phyloP scores from a whole-genome alignment of 2,113 vertebrate species.

The Engystomops pustulosus region DNA sequence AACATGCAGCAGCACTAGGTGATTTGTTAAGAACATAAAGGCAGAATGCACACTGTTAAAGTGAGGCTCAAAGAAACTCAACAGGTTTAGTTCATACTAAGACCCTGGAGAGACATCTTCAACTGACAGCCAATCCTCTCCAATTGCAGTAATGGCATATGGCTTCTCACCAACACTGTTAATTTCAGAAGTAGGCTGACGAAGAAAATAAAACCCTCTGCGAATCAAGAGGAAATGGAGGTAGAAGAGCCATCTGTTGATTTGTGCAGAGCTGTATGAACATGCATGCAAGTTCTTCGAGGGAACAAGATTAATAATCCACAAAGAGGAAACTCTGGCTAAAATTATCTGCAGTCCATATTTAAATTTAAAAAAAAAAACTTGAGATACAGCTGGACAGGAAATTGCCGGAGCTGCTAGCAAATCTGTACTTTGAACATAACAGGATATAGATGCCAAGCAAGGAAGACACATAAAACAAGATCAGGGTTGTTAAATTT shows the following conservation, averaged over 20 bases:
- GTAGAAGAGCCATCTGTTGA: slow-evolving; percentile 78
- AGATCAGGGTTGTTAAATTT: slow-evolving; percentile 81
- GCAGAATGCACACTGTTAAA: slow-evolving; percentile 69
- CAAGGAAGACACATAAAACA: slow-evolving; percentile 82
- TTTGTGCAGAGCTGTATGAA: slow-evolving; percentile 71
- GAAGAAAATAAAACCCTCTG: slow-evolving; percentile 74
- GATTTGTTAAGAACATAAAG: slow-evolving; percentile 64
- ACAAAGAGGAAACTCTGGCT: slow-evolving; percentile 76
- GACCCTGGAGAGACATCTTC: slow-evolving; percentile 76
- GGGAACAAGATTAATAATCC: slow-evolving; percentile 79
- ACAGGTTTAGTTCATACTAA: slow-evolving; percentile 75
- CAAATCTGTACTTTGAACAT: slow-evolving; percentile 82
- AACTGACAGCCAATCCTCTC: slow-evolving; percentile 81
- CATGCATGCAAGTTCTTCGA: slow-evolving; percentile 69
- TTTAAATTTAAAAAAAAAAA: slow-evolving; percentile 64
- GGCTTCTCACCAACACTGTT: slow-evolving; percentile 73
- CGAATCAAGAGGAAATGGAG: slow-evolving; percentile 73
- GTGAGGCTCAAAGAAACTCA: slow-evolving; percentile 68
- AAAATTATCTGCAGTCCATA: slow-evolving; percentile 75
- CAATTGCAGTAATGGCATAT: slow-evolving; percentile 78
- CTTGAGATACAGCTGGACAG: slow-evolving; percentile 85
- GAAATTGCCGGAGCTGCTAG: slow-evolving; percentile 85
- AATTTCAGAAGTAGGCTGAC: slow-evolving; percentile 77
- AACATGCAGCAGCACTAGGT: slow-evolving; percentile 3
- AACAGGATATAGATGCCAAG: slow-evolving; percentile 79